These are phyloP conservation scores for Bombus huntii DNA, from an alignment of 1,140 invertebrate genomes.

Conservation along the genomic window DNA sequence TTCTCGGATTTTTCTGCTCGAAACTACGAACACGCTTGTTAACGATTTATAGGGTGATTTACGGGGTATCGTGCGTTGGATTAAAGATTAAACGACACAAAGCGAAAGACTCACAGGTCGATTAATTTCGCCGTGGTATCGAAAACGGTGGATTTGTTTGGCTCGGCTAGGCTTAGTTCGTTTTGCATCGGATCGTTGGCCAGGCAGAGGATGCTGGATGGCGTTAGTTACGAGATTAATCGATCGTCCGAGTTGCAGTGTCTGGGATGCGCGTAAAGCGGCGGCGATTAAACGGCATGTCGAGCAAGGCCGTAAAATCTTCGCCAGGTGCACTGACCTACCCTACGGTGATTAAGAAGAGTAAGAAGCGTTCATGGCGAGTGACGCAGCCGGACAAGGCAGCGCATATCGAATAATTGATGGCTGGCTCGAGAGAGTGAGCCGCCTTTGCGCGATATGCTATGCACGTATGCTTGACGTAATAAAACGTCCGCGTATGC, in stretches of 20 bases:
- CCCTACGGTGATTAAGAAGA: slow-evolving; percentile 38
- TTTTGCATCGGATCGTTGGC: neutral
- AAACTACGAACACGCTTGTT: no score
- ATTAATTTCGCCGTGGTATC: neutral
- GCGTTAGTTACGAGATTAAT: slow-evolving; percentile 62
- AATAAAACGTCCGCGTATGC: slow-evolving; percentile 30
- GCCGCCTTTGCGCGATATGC: neutral
- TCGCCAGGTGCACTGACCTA: slow-evolving; percentile 52
- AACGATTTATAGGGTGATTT: no score
- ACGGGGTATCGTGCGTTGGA: no score
- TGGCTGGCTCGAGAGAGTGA: neutral
- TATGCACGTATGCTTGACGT: slow-evolving; percentile 17
- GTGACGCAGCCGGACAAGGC: slow-evolving; percentile 8
- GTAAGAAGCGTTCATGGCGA: slow-evolving; percentile 16
- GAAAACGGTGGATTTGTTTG: neutral
- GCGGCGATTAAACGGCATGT: slow-evolving; percentile 8
- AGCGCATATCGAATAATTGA: slow-evolving; percentile 36
- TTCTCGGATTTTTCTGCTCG: no score
- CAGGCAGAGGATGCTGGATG: neutral
- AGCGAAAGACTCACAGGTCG: neutral
- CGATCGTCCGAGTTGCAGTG: neutral
- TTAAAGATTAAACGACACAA: neutral
- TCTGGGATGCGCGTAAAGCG: neutral
- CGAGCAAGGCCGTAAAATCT: slow-evolving; percentile 41
- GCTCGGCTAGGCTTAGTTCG: neutral